A percentile compares a stretch with the other conserved stretches of the same genome.
Conservation (phyloP, 2,797 vertebrate genomes). For the Podarcis siculus region DNA sequence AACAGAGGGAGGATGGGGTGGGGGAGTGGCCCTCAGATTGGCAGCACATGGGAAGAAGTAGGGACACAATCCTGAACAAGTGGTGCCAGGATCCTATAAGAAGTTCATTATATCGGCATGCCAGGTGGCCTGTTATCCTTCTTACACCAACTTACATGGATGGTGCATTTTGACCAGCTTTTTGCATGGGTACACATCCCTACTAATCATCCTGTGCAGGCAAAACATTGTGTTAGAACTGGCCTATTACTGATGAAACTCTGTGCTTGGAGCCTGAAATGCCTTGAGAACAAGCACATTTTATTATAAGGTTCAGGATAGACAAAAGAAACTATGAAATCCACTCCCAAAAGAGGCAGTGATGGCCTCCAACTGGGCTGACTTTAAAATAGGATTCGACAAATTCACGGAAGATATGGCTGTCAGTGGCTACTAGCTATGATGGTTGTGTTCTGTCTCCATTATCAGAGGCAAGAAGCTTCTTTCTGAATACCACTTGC, state of each 20-base stretch:
- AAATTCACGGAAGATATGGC: too few relatives aligned
- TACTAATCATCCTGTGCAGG: not conserved
- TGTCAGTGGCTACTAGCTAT: too few relatives aligned
- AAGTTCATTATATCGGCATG: accelerated
- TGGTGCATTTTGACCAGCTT: not conserved
- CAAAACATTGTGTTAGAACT: not conserved
- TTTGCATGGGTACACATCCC: not conserved
- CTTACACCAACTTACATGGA: not conserved
- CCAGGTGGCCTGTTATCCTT: not conserved
- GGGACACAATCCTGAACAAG: not conserved
- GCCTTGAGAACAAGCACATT: too few relatives aligned
- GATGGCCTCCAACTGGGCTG: too few relatives aligned
- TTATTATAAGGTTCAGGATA: too few relatives aligned
- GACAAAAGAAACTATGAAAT: too few relatives aligned
- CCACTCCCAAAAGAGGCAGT: too few relatives aligned
- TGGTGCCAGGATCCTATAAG: not conserved
- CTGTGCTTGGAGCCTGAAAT: not conserved
- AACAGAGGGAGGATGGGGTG: too few relatives aligned
- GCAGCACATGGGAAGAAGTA: not conserved
- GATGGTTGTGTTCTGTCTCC: too few relatives aligned
- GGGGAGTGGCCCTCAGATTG: not conserved
- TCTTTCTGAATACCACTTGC: too few relatives aligned
- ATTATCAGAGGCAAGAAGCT: too few relatives aligned
- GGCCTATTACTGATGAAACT: not conserved
- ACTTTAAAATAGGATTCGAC: too few relatives aligned